A percentile compares a stretch with the other conserved stretches of the same genome.
Evolutionary conservation across 2,888 invertebrate species (phyloP).

Genomic region (Xestia c-nigrum): DNA sequence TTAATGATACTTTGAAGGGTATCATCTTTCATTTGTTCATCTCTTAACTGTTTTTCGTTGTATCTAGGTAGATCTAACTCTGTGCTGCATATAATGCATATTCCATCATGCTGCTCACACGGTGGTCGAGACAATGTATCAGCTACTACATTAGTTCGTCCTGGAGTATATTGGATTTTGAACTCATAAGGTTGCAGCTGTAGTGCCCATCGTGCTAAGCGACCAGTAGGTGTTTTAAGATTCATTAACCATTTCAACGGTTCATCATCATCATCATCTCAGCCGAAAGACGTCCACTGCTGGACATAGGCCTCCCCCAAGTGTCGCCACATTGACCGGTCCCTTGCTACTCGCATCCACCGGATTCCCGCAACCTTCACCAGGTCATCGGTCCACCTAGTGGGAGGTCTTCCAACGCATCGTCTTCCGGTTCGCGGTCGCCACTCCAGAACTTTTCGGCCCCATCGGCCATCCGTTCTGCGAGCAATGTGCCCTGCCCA

Average conservation of each 20-base stretch:
- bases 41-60: slow-evolving; percentile 12
- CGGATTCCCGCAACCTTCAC: no score
- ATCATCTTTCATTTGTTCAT: slow-evolving; percentile 1
- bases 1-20: slow-evolving; percentile 2
- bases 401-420: no score
- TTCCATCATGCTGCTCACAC: neutral
- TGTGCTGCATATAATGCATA: neutral
- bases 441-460: no score
- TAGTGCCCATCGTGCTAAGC: neutral
- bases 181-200: slow-evolving; percentile 7
- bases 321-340: no score
- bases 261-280: no score
- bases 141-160: slow-evolving; percentile 16
- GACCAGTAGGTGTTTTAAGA: slow-evolving; percentile 3
- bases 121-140: slow-evolving; percentile 14
- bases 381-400: no score
- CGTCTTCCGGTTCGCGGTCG: no score
- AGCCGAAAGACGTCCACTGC: no score
- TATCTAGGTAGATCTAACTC: neutral
- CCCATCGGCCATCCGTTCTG: no score
- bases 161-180: slow-evolving; percentile 15
- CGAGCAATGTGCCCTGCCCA: no score
- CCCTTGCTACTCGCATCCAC: no score
- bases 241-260: slow-evolving; percentile 14
- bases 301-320: no score